Evolutionary conservation across 2,113 vertebrate species (phyloP), one percentile per base, ranked within the genome.

Genomic region (Leptobrachium ailaonicum): DNA sequence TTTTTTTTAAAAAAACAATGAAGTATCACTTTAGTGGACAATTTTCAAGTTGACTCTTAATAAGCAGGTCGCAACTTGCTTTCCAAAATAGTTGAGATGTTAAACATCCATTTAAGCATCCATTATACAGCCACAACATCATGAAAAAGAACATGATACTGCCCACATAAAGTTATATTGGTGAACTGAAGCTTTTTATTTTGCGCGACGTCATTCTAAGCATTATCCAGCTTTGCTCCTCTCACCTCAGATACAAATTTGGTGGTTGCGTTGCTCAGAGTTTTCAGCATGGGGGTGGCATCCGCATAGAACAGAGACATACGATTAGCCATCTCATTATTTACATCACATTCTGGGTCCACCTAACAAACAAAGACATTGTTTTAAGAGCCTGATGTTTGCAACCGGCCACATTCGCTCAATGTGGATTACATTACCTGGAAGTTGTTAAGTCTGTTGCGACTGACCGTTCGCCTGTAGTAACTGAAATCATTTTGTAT

Each of bases 401-500:
- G n/a, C 32, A 8, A 50, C 4, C 8, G 47, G 8, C 47, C 4
- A 50, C 47, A 50, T 50, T 4, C 80, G 83, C 47, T 5, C 47
- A 50, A 50, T 5, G 47, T 50, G 6, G 56, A 4, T 60, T 13
- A 14, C 90, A 93, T 92, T 93, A 98, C 96, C 88, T 95, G 95
- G 66, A 96, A 93, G 80, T 98, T 98, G 89, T 98, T 98, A 91
- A 98, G 96, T 85, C 96, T 93, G 95, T 97, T 98, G 64, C 97
- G 96, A 87, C 96, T 98, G 88, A 98, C 90, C 3, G 97, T 98
- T 88, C 97, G 95, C 89, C 97, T 94, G 0, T 98, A 98, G 85
- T 98, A 98, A 91, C 97, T 98, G 94, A 98, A 98, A 87, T 98
- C 97, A 54, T 98, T 98, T 92, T 98, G 96, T 90, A 98, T 98